Percentiles rank a stretch among this genome's conserved stretches.
Evolutionary conservation across 30 jellyfish, hydroid and myxozoan species (phyloP).

Genomic region (Nemopilema nomurai): DNA sequence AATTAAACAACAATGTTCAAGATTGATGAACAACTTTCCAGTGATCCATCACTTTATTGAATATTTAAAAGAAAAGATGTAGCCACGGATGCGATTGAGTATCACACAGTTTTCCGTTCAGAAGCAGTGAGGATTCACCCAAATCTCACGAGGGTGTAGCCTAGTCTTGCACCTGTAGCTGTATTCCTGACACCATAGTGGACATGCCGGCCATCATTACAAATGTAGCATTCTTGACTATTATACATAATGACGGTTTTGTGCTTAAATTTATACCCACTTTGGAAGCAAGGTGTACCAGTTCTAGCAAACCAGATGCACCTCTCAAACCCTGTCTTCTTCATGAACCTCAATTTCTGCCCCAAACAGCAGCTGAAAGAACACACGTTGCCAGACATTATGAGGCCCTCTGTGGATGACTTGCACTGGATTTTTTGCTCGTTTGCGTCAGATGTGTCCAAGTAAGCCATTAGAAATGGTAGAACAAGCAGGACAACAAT

Average conservation of each 20-base stretch:
- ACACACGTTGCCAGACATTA: slow-evolving; percentile 6
- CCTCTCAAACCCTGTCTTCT: background rate
- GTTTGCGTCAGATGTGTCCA: too few relatives aligned
- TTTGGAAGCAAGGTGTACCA: background rate
- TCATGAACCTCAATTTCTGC: background rate
- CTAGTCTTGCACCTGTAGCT: background rate
- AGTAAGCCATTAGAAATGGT: too few relatives aligned
- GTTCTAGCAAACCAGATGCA: background rate
- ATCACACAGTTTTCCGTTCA: background rate
- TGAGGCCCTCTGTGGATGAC: background rate
- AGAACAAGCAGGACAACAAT: too few relatives aligned
- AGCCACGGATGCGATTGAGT: background rate
- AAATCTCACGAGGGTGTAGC: slow-evolving; percentile 4
- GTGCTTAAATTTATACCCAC: slow-evolving; percentile 22
- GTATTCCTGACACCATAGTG: background rate
- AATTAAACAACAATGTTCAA: too few relatives aligned
- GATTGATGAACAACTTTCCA: too few relatives aligned
- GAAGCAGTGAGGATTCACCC: background rate
- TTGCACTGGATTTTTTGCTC: too few relatives aligned
- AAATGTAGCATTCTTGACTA: slow-evolving; percentile 1
- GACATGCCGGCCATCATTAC: slow-evolving; percentile 5
- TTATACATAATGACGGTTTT: slow-evolving; percentile 20
- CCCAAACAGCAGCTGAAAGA: slow-evolving; percentile 6
- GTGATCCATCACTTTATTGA: too few relatives aligned
- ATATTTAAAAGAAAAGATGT: background rate